These are phyloP conservation scores for Zaprionus davidi DNA, from an alignment of 1,140 invertebrate genomes.

Conservation along the genomic window DNA sequence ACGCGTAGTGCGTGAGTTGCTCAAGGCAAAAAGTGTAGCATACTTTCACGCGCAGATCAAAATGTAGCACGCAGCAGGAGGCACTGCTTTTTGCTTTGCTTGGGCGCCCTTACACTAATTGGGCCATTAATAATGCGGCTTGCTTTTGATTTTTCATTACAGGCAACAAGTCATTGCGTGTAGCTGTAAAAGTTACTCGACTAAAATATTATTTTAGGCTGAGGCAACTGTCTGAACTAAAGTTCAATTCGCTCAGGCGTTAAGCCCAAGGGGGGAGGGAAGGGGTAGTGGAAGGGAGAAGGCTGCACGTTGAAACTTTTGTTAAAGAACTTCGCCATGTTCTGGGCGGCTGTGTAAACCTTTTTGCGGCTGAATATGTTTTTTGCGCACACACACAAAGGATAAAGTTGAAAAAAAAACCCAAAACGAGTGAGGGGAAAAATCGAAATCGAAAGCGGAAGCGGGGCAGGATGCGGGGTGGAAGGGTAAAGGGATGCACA, in stretches of 20 bases:
- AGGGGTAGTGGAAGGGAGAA: too few relatives aligned
- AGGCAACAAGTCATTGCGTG: conserved; percentile 59
- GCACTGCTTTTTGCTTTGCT: conserved; percentile 8
- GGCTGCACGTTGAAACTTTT: conserved; percentile 19
- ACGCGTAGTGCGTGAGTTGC: neutral
- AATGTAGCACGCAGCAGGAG: conserved; percentile 46
- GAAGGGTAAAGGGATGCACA: neutral
- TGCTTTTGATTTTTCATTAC: conserved; percentile 41
- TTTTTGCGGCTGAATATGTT: conserved; percentile 35
- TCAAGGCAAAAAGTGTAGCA: conserved; percentile 42
- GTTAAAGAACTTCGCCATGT: conserved; percentile 5
- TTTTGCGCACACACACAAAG: conserved; percentile 17
- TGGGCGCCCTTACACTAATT: conserved; percentile 61
- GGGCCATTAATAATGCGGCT: conserved; percentile 70
- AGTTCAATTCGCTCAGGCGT: conserved; percentile 18
- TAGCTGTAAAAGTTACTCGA: conserved; percentile 35
- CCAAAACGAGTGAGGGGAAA: neutral
- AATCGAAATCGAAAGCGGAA: neutral
- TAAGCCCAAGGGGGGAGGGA: neutral
- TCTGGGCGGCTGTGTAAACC: conserved; percentile 23
- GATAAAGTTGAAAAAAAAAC: conserved; percentile 32
- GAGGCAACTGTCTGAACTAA: conserved; percentile 7
- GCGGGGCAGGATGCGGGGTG: neutral
- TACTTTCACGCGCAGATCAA: conserved; percentile 27
- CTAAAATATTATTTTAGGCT: conserved; percentile 45